phyloP scores from a whole-genome alignment of 1,140 invertebrate genomes.

The Dermatophagoides farinae region DNA sequence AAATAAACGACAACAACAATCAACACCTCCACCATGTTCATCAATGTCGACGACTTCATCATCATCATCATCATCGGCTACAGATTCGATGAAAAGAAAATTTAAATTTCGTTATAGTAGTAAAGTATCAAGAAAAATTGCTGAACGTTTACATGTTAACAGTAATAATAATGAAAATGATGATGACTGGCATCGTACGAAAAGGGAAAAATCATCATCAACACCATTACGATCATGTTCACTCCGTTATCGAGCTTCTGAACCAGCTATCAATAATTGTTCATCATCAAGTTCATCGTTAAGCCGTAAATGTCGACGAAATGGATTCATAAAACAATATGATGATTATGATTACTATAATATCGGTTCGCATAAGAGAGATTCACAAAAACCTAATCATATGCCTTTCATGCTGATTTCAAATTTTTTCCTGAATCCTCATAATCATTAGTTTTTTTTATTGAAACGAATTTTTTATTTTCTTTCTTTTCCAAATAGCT shows the following conservation, averaged over 20 bases:
- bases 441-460: no score
- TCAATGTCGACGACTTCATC: neutral
- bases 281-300: no score
- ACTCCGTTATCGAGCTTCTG: neutral
- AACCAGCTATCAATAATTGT: neutral
- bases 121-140: neutral
- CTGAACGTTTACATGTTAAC: neutral
- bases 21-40: neutral
- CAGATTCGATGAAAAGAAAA: neutral
- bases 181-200: neutral
- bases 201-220: neutral
- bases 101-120: slow-evolving; percentile 4
- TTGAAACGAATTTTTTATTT: no score
- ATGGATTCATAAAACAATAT: no score
- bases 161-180: neutral
- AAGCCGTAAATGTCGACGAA: no score
- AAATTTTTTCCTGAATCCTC: no score
- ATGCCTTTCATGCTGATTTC: no score
- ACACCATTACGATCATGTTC: neutral
- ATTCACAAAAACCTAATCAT: no score
- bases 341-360: no score
- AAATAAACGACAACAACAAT: neutral
- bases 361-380: no score
- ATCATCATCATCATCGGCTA: no score
- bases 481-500: no score